Base-by-base conservation (phyloP, 2,888 invertebrate species). In the Agonopterix heracliana region DNA sequence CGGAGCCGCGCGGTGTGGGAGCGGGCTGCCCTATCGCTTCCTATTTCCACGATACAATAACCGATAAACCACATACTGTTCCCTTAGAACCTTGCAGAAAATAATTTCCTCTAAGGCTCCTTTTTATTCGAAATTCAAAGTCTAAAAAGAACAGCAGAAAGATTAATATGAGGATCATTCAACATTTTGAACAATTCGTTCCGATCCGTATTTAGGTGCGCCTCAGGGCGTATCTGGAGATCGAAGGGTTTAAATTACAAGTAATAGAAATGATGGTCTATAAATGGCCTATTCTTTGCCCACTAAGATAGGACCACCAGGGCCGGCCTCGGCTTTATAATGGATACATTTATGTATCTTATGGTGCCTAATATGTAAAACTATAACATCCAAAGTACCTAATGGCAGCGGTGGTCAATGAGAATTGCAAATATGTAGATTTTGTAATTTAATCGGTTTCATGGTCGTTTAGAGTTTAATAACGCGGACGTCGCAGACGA, bases 11-110 rank as follows among this genome's bases (percentile, higher is more conserved):
- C 69, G 75, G 76, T 84, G 84, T 83, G 84, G 81, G 81, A 84
- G 83, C 82, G 84, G 69, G 66, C 66, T 81, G 81, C 79, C 79
- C 83, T 82, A 85, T 84, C 78, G 71, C 78, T 83, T 83, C 82
- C 82, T 81, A 77, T 80, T 82, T 81, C 74, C 75, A 78, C 72
- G 78, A 79, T 78, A 74, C 78, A 77, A 80, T 78, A 78, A 73
- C 71, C 73, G 77, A 78, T 75, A 74, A 65, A 69, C 57, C 68
- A 71, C 67, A 74, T 67, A 76, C 72, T 72, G 64, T 68, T 68
- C 63, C 54, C 58, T 44, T 50, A 36, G 36, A 48, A 49, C 47
- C 17, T 40, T 43, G n/a, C n/a, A 38, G 9, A 38, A 38, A 38
- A 14, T 34, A 38, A 38, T 38, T 38, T 38, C 38, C 38, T 38